Percentiles rank a stretch among this genome's conserved stretches.
Evolutionary conservation across 2,113 vertebrate genomes (phyloP).

Genomic region (Brachypodius melanocephalos): DNA sequence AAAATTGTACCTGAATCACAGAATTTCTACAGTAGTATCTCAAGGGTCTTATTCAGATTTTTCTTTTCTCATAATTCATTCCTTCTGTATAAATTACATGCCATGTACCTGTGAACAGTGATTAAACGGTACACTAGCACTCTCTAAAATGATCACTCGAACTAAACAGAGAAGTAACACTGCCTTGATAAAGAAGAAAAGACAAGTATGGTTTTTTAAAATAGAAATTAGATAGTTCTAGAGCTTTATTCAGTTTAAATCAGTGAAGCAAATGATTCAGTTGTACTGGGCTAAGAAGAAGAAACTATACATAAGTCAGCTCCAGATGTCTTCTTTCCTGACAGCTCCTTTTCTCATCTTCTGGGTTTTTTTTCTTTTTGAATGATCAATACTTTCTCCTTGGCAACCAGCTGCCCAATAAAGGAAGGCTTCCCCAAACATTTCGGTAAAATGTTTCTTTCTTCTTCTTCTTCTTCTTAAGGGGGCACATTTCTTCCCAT

Average conservation of each 20-base stretch:
- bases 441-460: conserved; percentile 34
- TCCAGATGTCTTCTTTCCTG: conserved; percentile 33
- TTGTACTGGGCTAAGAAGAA: background rate
- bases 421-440: conserved; percentile 1
- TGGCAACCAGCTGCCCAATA: conserved; percentile 19
- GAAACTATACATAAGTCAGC: background rate
- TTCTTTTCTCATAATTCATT: background rate
- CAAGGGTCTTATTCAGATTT: background rate
- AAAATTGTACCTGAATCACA: background rate
- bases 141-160: background rate
- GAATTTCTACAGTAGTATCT: background rate
- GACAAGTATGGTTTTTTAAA: background rate
- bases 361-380: background rate
- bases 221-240: background rate
- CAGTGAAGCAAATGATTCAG: background rate
- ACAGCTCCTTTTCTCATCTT: background rate
- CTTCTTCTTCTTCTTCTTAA: conserved; percentile 10
- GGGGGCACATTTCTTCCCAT: background rate
- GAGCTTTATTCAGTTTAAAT: background rate
- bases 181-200: background rate
- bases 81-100: background rate
- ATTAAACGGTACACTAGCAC: background rate
- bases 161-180: background rate
- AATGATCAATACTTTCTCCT: conserved; percentile 39
- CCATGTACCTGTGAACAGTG: background rate